Percentiles rank a stretch among this genome's conserved stretches.
These are phyloP conservation scores for Philereme transversata DNA, from an alignment of 2,888 invertebrate genomes.

Conservation along the genomic window DNA sequence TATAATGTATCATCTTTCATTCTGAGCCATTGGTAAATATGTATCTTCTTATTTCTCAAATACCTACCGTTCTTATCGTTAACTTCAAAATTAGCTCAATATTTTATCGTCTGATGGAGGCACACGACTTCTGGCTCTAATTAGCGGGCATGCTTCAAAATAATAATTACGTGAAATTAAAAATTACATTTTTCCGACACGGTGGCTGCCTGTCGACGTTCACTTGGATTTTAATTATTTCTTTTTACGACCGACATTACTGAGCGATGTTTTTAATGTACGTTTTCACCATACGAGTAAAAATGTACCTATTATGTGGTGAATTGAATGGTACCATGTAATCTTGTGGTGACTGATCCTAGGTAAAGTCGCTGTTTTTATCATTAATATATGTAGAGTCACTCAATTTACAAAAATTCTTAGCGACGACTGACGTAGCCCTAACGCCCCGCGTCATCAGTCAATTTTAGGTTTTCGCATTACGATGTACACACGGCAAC, in stretches of 20 bases:
- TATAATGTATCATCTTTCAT: no score
- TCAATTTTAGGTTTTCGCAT: no score
- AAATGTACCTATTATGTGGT: no score
- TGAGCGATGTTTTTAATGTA: constrained; percentile 1
- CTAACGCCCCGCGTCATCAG: no score
- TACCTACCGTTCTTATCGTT: neutral
- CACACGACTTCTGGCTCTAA: constrained; percentile 59
- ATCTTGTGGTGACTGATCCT: no score
- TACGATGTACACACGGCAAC: no score
- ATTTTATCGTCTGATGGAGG: constrained; percentile 37
- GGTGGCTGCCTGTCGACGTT: constrained; percentile 66
- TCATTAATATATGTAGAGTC: no score
- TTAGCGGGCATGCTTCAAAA: constrained; percentile 66
- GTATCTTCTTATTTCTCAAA: neutral
- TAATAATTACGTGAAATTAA: constrained; percentile 75
- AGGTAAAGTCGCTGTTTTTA: no score
- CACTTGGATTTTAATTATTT: constrained; percentile 40
- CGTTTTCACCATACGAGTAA: no score
- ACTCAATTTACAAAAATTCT: no score
- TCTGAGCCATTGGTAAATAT: neutral
- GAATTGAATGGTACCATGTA: no score
- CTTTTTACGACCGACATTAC: constrained; percentile 44
- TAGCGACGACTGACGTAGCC: no score
- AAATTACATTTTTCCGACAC: constrained; percentile 70
- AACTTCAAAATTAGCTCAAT: constrained; percentile 23